phyloP scores from a whole-genome alignment of 1,140 invertebrate species.

The Camponotus vicinus region DNA sequence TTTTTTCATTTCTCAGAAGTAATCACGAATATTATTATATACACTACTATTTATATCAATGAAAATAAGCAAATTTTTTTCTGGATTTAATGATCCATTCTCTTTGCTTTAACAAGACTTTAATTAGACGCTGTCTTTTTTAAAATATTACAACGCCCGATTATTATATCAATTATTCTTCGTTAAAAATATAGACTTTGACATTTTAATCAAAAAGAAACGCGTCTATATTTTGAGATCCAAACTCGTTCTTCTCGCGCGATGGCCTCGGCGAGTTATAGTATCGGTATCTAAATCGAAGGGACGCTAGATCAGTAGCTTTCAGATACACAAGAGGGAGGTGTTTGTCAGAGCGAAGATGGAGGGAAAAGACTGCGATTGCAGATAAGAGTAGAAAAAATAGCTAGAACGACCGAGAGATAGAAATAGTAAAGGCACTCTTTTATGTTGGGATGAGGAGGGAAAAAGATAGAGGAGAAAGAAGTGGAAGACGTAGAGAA shows the following conservation, averaged over 20 bases:
- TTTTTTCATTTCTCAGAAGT: background rate
- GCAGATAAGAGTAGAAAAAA: slow-evolving; percentile 80
- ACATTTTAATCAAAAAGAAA: background rate
- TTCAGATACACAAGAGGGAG: slow-evolving; percentile 78
- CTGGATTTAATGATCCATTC: background rate
- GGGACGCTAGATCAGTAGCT: slow-evolving; percentile 76
- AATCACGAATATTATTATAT: background rate
- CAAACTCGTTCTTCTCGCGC: slow-evolving; percentile 34
- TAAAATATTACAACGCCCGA: background rate
- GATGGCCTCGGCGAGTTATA: slow-evolving; percentile 52
- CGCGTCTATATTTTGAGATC: background rate
- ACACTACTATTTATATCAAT: background rate
- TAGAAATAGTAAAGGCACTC: slow-evolving; percentile 55
- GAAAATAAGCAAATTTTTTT: background rate
- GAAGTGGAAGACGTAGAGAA: slow-evolving; percentile 27
- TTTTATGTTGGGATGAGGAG: slow-evolving; percentile 56
- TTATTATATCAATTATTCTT: background rate
- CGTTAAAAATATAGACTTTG: background rate
- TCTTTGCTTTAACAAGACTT: background rate
- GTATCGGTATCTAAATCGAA: slow-evolving; percentile 70
- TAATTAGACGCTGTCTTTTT: background rate
- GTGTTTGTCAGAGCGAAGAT: slow-evolving; percentile 79
- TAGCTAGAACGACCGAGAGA: slow-evolving; percentile 57
- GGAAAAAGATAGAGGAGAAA: slow-evolving; percentile 24
- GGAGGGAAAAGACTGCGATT: slow-evolving; percentile 80